These are phyloP conservation scores for Microchrysa polita DNA, from an alignment of 2,888 invertebrate genomes.

Conservation along the genomic window DNA sequence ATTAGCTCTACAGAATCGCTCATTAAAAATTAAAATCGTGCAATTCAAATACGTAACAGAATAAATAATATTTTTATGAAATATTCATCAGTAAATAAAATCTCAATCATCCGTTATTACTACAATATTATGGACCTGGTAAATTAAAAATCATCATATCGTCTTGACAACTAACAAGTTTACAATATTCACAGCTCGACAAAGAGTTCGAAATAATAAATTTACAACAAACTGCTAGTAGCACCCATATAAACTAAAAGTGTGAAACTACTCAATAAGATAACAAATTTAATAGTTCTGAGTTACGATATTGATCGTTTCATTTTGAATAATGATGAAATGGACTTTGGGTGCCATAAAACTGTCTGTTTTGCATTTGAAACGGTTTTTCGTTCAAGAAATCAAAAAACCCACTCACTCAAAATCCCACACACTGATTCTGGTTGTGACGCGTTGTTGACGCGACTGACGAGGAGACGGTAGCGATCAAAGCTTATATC, in stretches of 20 bases:
- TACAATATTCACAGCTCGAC: not conserved
- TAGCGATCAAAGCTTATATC: not conserved
- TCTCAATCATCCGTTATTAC: too few species aligned
- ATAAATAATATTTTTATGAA: too few species aligned
- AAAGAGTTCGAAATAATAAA: not conserved
- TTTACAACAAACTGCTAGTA: not conserved
- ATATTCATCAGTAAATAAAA: too few species aligned
- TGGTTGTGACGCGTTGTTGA: not conserved
- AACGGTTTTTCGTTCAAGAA: not conserved
- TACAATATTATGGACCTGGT: not conserved
- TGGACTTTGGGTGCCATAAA: not conserved
- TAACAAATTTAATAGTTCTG: constrained; percentile 19
- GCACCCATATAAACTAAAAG: constrained; percentile 27
- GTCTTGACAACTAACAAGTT: not conserved
- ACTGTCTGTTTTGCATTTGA: constrained; percentile 1
- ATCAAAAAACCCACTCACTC: not conserved
- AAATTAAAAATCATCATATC: not conserved
- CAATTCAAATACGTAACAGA: too few species aligned
- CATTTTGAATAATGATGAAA: constrained; percentile 14
- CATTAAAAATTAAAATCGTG: too few species aligned
- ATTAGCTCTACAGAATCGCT: too few species aligned
- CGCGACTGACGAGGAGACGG: too few species aligned
- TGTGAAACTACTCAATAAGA: constrained; percentile 35
- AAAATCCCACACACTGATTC: not conserved
- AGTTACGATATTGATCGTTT: constrained; percentile 23